phyloP scores from a whole-genome alignment of 2,888 invertebrate species.

The Sipha maydis region DNA sequence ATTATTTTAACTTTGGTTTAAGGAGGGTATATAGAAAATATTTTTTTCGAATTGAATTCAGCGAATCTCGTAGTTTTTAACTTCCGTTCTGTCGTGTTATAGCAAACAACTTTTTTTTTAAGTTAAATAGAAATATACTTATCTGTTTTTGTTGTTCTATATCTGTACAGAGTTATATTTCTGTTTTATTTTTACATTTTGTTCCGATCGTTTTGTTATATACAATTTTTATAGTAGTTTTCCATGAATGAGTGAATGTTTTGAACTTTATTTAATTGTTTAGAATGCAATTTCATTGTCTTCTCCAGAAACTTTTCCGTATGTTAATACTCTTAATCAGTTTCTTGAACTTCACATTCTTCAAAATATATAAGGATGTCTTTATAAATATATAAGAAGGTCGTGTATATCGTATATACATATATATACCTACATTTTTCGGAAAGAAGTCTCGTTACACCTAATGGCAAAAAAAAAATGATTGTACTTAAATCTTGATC shows the following conservation, averaged over 20 bases:
- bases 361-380: too few relatives aligned
- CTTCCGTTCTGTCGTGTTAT: neutral
- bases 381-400: neutral
- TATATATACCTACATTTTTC: neutral
- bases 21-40: neutral
- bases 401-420: neutral
- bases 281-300: neutral
- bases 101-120: neutral
- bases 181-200: neutral
- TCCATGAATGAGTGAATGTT: neutral
- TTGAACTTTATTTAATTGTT: neutral
- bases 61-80: neutral
- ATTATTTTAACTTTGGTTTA: too few relatives aligned
- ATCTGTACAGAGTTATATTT: neutral
- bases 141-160: neutral
- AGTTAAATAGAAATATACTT: neutral
- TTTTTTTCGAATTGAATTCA: neutral
- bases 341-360: neutral
- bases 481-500: neutral
- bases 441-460: neutral
- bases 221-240: neutral
- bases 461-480: too few relatives aligned
- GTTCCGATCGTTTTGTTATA: neutral
- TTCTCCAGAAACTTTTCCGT: neutral
- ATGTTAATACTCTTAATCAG: neutral